phyloP scores from a whole-genome alignment of 1,140 invertebrate species.

The Pygmarrhopalites habei region DNA sequence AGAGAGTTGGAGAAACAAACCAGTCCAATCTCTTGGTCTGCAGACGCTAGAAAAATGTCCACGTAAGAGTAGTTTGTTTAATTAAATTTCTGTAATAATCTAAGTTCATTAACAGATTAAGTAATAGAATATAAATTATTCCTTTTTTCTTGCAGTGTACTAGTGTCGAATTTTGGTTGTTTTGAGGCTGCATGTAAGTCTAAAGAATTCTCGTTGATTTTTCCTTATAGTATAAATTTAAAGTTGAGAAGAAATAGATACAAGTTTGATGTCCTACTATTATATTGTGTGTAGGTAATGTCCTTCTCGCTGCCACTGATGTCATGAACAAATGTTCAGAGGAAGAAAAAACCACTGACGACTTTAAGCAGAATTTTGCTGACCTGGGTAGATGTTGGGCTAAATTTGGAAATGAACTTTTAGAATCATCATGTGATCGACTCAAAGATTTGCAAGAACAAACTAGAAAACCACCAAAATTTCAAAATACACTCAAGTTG shows the following conservation, averaged over 20 bases:
- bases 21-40: conserved; percentile 28
- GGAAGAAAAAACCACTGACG: conserved; percentile 30
- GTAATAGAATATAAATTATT: no score
- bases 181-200: conserved; percentile 32
- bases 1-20: conserved; percentile 30
- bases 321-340: conserved; percentile 23
- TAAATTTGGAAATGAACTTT: conserved; percentile 31
- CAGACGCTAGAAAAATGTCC: conserved; percentile 28
- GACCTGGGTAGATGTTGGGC: conserved; percentile 34
- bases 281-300: no score
- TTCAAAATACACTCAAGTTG: conserved; percentile 21
- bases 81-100: no score
- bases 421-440: conserved; percentile 33
- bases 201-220: no score
- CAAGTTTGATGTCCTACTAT: no score
- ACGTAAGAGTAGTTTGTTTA: no score
- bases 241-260: no score
- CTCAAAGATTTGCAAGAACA: conserved; percentile 36
- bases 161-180: conserved; percentile 30
- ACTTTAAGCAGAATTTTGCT: conserved; percentile 33
- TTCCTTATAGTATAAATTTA: neutral
- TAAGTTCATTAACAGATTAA: no score
- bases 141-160: no score
- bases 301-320: conserved; percentile 27
- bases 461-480: conserved; percentile 29